Percentiles rank a stretch among this genome's conserved stretches.
phyloP scores from a whole-genome alignment of 1,140 invertebrate species.

The Arctopsyche grandis region DNA sequence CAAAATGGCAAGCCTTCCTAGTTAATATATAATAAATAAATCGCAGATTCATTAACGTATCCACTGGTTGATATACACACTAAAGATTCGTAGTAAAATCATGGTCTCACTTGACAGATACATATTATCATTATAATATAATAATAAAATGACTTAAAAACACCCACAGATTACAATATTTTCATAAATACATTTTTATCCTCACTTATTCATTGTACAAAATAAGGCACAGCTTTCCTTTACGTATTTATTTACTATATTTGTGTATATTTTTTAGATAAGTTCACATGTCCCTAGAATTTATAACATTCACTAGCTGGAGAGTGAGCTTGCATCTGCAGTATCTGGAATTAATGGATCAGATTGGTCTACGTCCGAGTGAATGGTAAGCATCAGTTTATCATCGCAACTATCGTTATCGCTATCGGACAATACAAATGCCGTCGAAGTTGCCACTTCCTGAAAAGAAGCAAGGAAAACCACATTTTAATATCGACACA shows the following conservation, averaged over 20 bases:
- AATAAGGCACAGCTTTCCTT: conserved; percentile 37
- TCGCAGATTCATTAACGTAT: too few species aligned
- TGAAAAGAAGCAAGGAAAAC: conserved; percentile 55
- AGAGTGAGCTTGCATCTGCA: conserved; percentile 40
- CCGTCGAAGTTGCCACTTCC: conserved; percentile 63
- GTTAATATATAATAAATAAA: too few species aligned
- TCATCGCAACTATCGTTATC: conserved; percentile 65
- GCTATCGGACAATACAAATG: conserved; percentile 64
- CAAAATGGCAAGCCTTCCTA: too few species aligned
- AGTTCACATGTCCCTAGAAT: not conserved
- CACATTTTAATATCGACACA: not conserved
- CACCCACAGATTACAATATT: not conserved
- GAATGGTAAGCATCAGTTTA: conserved; percentile 65
- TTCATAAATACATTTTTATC: not conserved
- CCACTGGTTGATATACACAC: too few species aligned
- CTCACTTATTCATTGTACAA: conserved; percentile 21
- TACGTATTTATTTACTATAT: conserved; percentile 1
- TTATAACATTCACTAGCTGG: conserved; percentile 40
- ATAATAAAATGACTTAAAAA: conserved; percentile 1
- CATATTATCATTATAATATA: too few species aligned
- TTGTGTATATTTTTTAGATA: conserved; percentile 7
- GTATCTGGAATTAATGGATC: conserved; percentile 54
- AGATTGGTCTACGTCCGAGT: conserved; percentile 57
- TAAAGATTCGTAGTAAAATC: too few species aligned
- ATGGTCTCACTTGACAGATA: too few species aligned